A percentile compares a stretch with the other conserved stretches of the same genome.
Evolutionary conservation across 2,113 vertebrate genomes (phyloP).

Genomic region (Copsychus sechellarum): DNA sequence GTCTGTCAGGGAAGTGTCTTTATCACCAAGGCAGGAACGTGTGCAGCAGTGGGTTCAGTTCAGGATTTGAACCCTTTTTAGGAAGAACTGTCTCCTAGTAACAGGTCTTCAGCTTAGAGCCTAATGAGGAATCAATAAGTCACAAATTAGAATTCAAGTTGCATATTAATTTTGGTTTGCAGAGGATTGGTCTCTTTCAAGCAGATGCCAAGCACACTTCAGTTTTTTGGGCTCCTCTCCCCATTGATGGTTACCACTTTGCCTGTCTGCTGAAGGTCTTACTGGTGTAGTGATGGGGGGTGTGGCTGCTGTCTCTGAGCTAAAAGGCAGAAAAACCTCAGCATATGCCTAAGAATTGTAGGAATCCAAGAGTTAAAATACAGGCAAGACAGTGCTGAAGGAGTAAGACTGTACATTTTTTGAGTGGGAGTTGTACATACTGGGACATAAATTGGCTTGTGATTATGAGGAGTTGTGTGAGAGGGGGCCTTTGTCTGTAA

Average conservation of each 20-base stretch:
- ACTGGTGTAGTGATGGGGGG: neutral
- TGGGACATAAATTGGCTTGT: neutral
- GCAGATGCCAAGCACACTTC: neutral
- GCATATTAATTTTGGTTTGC: neutral
- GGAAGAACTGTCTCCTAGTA: neutral
- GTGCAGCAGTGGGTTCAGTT: neutral
- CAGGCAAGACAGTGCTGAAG: neutral
- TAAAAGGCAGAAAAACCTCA: neutral
- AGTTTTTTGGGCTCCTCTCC: neutral
- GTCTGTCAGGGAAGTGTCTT: neutral
- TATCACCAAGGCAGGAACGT: neutral
- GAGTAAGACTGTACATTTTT: neutral
- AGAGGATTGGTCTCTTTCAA: neutral
- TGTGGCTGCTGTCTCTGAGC: neutral
- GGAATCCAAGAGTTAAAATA: neutral
- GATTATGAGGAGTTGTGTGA: neutral
- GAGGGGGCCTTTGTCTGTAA: neutral
- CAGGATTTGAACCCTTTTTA: neutral
- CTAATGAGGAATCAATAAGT: neutral
- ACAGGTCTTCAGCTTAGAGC: neutral
- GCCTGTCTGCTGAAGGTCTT: neutral
- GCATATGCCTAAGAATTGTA: neutral
- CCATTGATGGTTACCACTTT: neutral
- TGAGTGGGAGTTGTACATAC: neutral
- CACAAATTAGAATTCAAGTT: neutral